Base-by-base conservation (phyloP, 2,113 vertebrate genomes). In the Amphiprion percula region DNA sequence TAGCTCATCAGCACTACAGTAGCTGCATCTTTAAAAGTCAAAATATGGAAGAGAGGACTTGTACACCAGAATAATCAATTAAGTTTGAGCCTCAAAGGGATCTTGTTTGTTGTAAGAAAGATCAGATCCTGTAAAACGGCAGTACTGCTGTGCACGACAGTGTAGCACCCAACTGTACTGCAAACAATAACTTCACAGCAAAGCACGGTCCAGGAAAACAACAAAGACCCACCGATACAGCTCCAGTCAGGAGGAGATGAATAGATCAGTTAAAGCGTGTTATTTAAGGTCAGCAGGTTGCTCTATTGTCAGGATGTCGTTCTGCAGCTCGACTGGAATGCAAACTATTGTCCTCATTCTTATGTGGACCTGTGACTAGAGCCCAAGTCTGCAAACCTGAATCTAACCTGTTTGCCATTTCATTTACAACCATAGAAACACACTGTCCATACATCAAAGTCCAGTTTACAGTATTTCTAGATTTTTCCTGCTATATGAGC, bases 271-370 rank as follows among this genome's bases (percentile, higher is more conserved):
- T 66, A 12, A 47, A 71, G 65, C 6, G 3, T 46, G 52, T 56
- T 69, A 68, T 80, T 58, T 81, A 66, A 80, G 63, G 80, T 74
- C 24, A 44, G 50, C 47, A 16, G 49, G 17, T 50, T 49, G 8
- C 10, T 0, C 62, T 39, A 28, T 69, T 80, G 72, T 85, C 17
- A 2, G 23, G 30, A 10, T 39, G 39, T 53, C 74, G 46, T 69
- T 85, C 65, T 60, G 56, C 49, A 37, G 78, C 14, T 76, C 65
- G 28, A 44, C 59, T 39, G 67, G 19, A 81, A 83, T 61, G 33
- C 58, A 62, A 72, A 79, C 58, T 71, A 74, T 7, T 15, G 75
- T 4, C 15, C 33, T 39, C 50, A 12, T 6, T 60, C 68, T 12
- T 44, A 68, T 77, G 10, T 7, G 16, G 15, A 28, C 46, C 61